These are phyloP conservation scores for Hypsopygia costalis DNA, from an alignment of 2,888 invertebrate genomes.

Conservation along the genomic window DNA sequence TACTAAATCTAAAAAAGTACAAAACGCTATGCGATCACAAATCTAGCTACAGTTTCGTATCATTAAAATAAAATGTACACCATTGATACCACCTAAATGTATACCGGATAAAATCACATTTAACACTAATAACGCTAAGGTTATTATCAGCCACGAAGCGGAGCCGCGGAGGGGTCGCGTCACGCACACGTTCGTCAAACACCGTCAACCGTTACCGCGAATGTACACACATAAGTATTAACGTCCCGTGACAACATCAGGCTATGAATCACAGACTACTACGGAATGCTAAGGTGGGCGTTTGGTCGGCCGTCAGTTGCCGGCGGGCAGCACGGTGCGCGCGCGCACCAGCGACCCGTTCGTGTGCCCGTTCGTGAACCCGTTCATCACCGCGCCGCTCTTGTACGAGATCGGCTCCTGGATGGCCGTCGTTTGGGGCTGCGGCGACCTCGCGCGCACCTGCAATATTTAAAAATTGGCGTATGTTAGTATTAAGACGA, in stretches of 20 bases:
- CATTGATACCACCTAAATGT: constrained; percentile 67
- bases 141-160: constrained; percentile 14
- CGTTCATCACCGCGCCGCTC: constrained; percentile 60
- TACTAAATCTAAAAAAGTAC: constrained; percentile 54
- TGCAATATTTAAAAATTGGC: too few species aligned
- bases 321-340: constrained; percentile 68
- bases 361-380: constrained; percentile 59
- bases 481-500: not conserved
- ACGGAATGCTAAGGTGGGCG: constrained; percentile 38
- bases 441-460: constrained; percentile 49
- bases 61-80: constrained; percentile 72
- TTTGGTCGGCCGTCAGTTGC: constrained; percentile 59
- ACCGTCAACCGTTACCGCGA: constrained; percentile 27
- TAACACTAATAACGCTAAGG: constrained; percentile 44
- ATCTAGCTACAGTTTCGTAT: constrained; percentile 63
- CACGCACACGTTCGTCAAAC: constrained; percentile 16
- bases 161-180: too few species aligned
- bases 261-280: constrained; percentile 51
- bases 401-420: constrained; percentile 41
- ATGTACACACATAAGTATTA: constrained; percentile 24
- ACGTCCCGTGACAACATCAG: constrained; percentile 28
- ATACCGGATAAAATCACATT: constrained; percentile 75
- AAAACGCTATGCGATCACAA: constrained; percentile 77
- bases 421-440: constrained; percentile 43
- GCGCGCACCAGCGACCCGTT: constrained; percentile 39